Base-by-base conservation (phyloP, 2,888 invertebrate species). In the Cosmia pyralina region DNA sequence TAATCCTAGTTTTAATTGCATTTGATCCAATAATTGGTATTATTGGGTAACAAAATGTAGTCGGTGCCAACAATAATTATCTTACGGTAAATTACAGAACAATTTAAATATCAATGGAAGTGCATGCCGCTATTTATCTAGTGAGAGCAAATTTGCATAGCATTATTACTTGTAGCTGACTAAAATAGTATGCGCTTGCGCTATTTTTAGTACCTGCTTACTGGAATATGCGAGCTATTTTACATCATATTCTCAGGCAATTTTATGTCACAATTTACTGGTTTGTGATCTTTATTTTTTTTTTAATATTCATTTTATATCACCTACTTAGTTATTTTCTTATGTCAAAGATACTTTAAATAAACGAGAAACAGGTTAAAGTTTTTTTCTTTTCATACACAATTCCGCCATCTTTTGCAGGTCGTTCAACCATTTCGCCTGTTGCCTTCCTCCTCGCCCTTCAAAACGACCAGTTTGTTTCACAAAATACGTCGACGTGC, bases 51-150 rank as follows among this genome's bases (percentile, higher is more conserved):
- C 59, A 64, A 64, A 63, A 73, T 69, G 41, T 65, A 70, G 46
- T 41, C 59, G 60, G 55, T 75, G 50, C 62, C 76, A 74, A 69
- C 70, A 72, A 75, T 79, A 72, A 75, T 79, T 78, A 79, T 46
- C 64, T 50, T 60, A 68, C 73, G 46, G 57, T 79, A 53, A 78
- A 77, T 85, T 79, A 81, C 60, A 19, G 64, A 75, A 75, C 76
- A 48, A 82, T 80, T 84, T 83, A 48, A 83, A 84, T 83, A 74
- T 79, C 55, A 81, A 85, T 79, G 50, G 77, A 57, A 83, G 62
- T 73, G 59, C 53, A 62, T 69, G 58, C 55, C 62, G 66, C 48
- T 82, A 65, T 81, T 83, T 85, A 65, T 71, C 65, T 73, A 64
- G 75, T 38, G 34, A 80, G 53, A 46, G 41, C 28, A 46, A 52